These are phyloP conservation scores for Cerastoderma edule DNA, from an alignment of 2,888 invertebrate genomes.

Conservation along the genomic window DNA sequence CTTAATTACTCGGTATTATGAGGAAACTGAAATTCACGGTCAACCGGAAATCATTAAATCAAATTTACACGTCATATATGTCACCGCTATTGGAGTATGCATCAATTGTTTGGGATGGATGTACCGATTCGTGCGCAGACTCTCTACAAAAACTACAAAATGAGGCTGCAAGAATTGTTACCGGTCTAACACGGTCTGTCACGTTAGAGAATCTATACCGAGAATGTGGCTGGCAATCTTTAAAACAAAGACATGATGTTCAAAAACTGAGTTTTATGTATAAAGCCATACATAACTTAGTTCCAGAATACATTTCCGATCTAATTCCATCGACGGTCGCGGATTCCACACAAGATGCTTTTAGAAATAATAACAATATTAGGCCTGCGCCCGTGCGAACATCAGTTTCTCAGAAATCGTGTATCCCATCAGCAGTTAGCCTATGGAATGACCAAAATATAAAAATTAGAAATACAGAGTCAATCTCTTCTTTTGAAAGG, in stretches of 20 bases:
- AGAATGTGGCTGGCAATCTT: conserved; percentile 23
- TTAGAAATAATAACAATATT: not conserved
- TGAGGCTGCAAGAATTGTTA: conserved; percentile 29
- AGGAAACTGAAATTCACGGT: conserved; percentile 15
- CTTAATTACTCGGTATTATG: conserved; percentile 30
- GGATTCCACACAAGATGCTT: not conserved
- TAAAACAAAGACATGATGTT: conserved; percentile 13
- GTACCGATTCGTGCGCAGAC: not conserved
- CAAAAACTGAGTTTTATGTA: conserved; percentile 15
- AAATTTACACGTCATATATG: conserved; percentile 17
- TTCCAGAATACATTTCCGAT: not conserved
- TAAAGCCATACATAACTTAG: not conserved
- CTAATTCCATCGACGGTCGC: not conserved
- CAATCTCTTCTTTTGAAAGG: no score
- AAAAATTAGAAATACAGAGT: not conserved
- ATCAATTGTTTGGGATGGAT: conserved; percentile 18
- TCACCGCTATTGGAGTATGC: conserved; percentile 11
- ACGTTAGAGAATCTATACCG: conserved; percentile 1
- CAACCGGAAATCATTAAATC: not conserved
- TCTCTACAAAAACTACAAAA: conserved; percentile 31
- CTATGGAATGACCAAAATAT: not conserved
- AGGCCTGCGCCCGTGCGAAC: not conserved
- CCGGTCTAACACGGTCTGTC: conserved; percentile 33
- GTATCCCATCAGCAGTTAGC: not conserved
- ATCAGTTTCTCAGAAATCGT: not conserved